These are phyloP conservation scores for Phasianus colchicus DNA, from an alignment of 2,113 vertebrate genomes.

Conservation along the genomic window DNA sequence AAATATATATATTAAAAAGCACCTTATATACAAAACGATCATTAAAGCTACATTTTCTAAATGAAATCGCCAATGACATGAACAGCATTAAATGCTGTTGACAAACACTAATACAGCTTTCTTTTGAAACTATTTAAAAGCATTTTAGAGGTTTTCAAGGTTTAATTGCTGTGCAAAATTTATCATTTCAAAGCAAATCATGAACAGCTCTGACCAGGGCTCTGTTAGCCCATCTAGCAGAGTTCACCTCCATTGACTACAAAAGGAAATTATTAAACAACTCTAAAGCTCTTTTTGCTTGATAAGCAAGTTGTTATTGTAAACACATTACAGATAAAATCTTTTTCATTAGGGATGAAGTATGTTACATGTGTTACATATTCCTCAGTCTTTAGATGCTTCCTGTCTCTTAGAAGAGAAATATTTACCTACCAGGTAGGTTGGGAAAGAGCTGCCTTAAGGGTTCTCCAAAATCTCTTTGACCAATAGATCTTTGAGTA, in stretches of 20 bases:
- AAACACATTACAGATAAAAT: not conserved
- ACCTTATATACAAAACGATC: not conserved
- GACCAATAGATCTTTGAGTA: not conserved
- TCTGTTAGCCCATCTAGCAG: not conserved
- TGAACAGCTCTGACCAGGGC: not conserved
- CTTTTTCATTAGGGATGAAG: not conserved
- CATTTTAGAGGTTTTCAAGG: not conserved
- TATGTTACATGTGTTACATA: not conserved
- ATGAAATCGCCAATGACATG: not conserved
- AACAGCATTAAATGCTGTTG: not conserved
- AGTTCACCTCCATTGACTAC: not conserved
- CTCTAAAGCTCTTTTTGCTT: not conserved
- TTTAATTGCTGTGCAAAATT: not conserved
- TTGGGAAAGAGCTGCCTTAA: not conserved
- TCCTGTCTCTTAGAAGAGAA: not conserved
- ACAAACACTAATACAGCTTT: not conserved
- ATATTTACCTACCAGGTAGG: not conserved
- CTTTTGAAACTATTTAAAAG: conserved; percentile 26
- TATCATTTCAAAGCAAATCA: conserved; percentile 29
- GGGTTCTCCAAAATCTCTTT: not conserved
- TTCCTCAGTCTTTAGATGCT: not conserved
- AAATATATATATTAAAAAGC: not conserved
- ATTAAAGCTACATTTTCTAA: not conserved
- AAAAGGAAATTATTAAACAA: not conserved
- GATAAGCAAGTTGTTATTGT: not conserved